Evolutionary conservation across 2,888 invertebrate species (phyloP).

Genomic region (Hypena proboscidalis): DNA sequence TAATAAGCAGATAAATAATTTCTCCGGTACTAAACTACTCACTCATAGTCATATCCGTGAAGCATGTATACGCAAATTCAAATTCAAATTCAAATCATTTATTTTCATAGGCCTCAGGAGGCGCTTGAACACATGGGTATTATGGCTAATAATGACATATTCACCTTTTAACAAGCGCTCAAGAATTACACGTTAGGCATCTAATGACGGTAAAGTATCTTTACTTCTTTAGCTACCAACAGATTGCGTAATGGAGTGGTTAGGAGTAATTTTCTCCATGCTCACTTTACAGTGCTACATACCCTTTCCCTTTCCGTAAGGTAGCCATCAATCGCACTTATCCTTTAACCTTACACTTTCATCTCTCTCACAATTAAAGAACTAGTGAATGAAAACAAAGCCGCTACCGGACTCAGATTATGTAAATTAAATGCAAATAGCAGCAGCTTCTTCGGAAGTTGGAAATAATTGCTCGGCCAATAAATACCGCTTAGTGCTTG

Average conservation of each 20-base stretch:
- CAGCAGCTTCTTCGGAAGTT: background rate
- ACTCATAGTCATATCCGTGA: no score
- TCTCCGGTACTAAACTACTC: no score
- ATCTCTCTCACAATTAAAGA: conserved; percentile 23
- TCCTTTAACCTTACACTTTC: conserved; percentile 42
- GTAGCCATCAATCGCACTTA: conserved; percentile 18
- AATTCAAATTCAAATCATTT: no score
- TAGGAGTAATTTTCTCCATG: conserved; percentile 36
- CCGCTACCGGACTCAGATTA: conserved; percentile 5
- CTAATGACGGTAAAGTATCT: conserved; percentile 2
- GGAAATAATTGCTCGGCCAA: background rate
- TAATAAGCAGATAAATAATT: no score
- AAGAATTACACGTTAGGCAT: background rate
- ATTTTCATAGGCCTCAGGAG: no score
- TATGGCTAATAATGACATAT: no score
- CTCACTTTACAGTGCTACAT: conserved; percentile 37
- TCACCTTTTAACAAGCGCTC: background rate
- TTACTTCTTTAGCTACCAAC: background rate
- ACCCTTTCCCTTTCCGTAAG: conserved; percentile 50
- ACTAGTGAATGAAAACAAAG: conserved; percentile 14
- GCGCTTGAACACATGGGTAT: no score
- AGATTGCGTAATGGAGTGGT: conserved; percentile 11
- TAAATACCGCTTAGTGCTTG: background rate
- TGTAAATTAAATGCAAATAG: conserved; percentile 15
- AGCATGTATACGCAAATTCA: no score